A percentile compares a stretch with the other conserved stretches of the same genome.
These are phyloP conservation scores for Cyprinella venusta DNA, from an alignment of 2,797 vertebrate species.

Conservation along the genomic window DNA sequence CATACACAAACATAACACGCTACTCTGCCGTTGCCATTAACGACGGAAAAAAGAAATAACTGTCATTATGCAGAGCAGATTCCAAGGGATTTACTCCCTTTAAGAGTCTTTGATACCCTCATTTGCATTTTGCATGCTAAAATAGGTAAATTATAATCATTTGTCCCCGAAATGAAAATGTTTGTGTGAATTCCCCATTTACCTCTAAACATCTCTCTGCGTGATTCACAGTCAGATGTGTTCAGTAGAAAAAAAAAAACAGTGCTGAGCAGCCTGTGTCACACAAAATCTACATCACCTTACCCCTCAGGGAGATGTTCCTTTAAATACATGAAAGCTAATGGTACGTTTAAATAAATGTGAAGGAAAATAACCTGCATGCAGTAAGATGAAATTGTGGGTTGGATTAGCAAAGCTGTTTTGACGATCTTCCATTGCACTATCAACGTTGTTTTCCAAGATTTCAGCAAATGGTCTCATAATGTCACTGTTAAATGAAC, in stretches of 20 bases:
- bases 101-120: slow-evolving; percentile 43
- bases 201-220: slow-evolving; percentile 44
- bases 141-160: slow-evolving; percentile 43
- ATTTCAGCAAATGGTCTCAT: slow-evolving; percentile 7
- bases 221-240: slow-evolving; percentile 50
- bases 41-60: slow-evolving; percentile 32
- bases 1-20: slow-evolving; percentile 21
- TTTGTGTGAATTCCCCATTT: slow-evolving; percentile 49
- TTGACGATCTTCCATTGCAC: slow-evolving; percentile 7
- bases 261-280: slow-evolving; percentile 52
- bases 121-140: slow-evolving; percentile 55
- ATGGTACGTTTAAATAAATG: slow-evolving; percentile 51
- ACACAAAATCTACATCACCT: slow-evolving; percentile 54
- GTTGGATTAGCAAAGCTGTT: slow-evolving; percentile 17
- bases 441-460: not conserved
- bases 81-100: slow-evolving; percentile 52
- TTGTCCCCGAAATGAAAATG: slow-evolving; percentile 52
- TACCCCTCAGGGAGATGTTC: slow-evolving; percentile 48
- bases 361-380: slow-evolving; percentile 48
- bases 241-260: slow-evolving; percentile 40
- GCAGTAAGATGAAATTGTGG: slow-evolving; percentile 16
- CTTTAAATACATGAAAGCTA: slow-evolving; percentile 52
- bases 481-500: not conserved
- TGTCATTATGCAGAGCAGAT: slow-evolving; percentile 50
- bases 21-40: slow-evolving; percentile 42